A percentile compares a stretch with the other conserved stretches of the same genome.
These are phyloP conservation scores for Ephestia elutella DNA, from an alignment of 1,140 invertebrate species.

Conservation along the genomic window DNA sequence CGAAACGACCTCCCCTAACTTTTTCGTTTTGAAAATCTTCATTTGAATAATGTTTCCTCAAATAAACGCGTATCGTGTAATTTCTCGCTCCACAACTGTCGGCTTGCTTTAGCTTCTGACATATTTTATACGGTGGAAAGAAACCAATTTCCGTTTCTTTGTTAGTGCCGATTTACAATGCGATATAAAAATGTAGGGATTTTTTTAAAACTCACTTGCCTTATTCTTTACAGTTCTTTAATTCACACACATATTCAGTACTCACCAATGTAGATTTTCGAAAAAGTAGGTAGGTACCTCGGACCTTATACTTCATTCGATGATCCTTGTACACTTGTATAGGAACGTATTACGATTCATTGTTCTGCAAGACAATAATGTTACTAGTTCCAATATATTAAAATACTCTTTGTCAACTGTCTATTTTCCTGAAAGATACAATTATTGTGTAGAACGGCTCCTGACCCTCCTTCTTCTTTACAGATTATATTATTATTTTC, in stretches of 20 bases:
- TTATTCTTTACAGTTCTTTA: no score
- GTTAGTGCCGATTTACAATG: slow-evolving; percentile 3
- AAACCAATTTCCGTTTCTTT: slow-evolving; percentile 11
- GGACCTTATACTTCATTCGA: no score
- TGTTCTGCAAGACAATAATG: neutral
- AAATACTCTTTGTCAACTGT: neutral
- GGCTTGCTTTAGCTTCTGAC: slow-evolving; percentile 13
- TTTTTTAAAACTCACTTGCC: no score
- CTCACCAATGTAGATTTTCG: no score
- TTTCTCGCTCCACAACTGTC: slow-evolving; percentile 25
- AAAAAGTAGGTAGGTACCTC: no score
- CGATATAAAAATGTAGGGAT: slow-evolving; percentile 4
- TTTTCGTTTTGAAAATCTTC: slow-evolving; percentile 44
- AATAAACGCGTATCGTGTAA: slow-evolving; percentile 34
- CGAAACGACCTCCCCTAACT: slow-evolving; percentile 38
- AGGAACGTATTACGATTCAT: neutral
- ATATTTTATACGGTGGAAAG: slow-evolving; percentile 10
- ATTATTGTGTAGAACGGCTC: slow-evolving; percentile 10
- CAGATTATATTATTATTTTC: no score
- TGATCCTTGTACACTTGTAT: no score
- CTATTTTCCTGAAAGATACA: slow-evolving; percentile 27
- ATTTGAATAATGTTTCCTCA: slow-evolving; percentile 43
- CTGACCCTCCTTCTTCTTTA: no score
- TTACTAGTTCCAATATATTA: neutral
- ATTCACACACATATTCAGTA: no score